Percentiles rank a stretch among this genome's conserved stretches.
Conservation (phyloP, 2,888 invertebrate species). For the Conchocele bisecta region DNA sequence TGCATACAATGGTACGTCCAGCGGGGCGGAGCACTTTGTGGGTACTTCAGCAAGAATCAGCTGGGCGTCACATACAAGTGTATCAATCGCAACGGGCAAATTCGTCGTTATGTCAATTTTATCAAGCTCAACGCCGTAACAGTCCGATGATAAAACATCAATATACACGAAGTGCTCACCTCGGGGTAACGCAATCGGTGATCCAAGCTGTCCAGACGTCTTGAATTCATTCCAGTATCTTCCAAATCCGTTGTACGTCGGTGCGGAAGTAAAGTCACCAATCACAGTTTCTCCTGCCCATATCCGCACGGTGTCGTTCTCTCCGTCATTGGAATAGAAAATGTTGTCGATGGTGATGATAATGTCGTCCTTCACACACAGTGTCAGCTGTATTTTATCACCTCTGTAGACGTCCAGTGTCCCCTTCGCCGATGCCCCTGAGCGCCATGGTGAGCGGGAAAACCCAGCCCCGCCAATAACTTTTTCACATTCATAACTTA, state of each 20-base stretch:
- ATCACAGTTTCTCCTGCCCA: not conserved
- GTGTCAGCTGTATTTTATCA: constrained; percentile 20
- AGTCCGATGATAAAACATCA: constrained; percentile 22
- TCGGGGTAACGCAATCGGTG: not conserved
- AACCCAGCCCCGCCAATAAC: constrained; percentile 21
- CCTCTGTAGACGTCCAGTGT: constrained; percentile 32
- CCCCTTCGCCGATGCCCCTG: constrained; percentile 22
- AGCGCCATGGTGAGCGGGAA: constrained; percentile 27
- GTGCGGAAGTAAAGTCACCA: constrained; percentile 8
- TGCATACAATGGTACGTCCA: not conserved
- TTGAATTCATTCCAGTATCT: constrained; percentile 34
- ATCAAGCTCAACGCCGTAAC: constrained; percentile 42
- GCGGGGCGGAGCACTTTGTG: constrained; percentile 7
- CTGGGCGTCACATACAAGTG: constrained; percentile 25
- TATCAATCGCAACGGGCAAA: not conserved
- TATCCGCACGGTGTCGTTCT: constrained; percentile 19
- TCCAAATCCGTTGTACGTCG: constrained; percentile 29
- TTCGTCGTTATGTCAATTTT: constrained; percentile 8
- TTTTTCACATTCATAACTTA: constrained; percentile 37
- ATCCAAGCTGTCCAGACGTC: not conserved
- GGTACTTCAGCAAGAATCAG: constrained; percentile 15
- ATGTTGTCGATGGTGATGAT: constrained; percentile 6
- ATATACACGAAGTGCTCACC: constrained; percentile 21
- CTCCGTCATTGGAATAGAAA: constrained; percentile 45
- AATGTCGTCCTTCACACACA: constrained; percentile 21